These are phyloP conservation scores for Tenrec ecaudatus DNA, from an alignment of 2,113 vertebrate genomes.

Conservation along the genomic window DNA sequence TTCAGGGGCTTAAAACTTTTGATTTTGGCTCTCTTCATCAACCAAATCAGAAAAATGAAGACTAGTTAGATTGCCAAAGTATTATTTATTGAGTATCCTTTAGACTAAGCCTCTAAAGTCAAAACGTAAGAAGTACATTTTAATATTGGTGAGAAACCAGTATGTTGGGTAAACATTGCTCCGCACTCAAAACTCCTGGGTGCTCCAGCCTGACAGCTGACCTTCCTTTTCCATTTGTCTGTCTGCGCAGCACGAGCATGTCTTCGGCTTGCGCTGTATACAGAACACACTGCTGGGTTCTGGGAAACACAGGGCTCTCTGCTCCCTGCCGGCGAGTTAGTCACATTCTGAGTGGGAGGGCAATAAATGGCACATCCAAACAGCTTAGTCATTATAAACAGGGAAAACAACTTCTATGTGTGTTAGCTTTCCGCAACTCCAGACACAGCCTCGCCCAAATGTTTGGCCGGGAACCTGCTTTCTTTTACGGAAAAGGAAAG, in stretches of 20 bases:
- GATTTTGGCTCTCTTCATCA: not conserved
- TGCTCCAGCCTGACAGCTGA: slow-evolving; percentile 33
- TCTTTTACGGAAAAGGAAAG: not conserved
- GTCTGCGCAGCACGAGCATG: not conserved
- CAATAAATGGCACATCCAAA: not conserved
- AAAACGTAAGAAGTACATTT: slow-evolving; percentile 19
- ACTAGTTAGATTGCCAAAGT: not conserved
- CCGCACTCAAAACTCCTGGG: slow-evolving; percentile 45
- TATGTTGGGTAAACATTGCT: slow-evolving; percentile 33
- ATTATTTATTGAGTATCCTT: not conserved
- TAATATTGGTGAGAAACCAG: not conserved
- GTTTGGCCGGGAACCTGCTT: not conserved
- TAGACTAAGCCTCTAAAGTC: not conserved
- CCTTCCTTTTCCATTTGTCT: slow-evolving; percentile 15
- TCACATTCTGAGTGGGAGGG: slow-evolving; percentile 33
- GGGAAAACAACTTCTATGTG: not conserved
- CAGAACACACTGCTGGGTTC: not conserved
- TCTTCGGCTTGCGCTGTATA: not conserved
- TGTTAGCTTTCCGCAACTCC: not conserved
- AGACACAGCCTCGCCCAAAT: not conserved
- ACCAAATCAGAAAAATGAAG: not conserved
- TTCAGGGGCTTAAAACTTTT: not conserved
- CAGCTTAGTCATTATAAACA: not conserved
- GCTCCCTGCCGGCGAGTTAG: not conserved
- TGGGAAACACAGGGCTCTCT: slow-evolving; percentile 23